Evolutionary conservation across 2,113 vertebrate species (phyloP).

Genomic region (Pseudorhombus dupliciocellatus): DNA sequence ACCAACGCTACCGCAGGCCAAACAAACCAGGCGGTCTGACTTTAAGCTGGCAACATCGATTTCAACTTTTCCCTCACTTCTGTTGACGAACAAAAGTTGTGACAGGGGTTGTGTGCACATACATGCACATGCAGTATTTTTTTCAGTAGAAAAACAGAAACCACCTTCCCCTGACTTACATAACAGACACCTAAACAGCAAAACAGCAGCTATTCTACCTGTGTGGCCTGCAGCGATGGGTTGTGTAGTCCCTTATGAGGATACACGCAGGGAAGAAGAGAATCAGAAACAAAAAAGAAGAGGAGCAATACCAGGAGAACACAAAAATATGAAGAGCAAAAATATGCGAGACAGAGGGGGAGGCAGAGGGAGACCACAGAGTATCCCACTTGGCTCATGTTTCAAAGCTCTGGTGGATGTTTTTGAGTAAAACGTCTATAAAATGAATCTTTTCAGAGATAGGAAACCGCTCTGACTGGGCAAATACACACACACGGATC

Average conservation of each 20-base stretch:
- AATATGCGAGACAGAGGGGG: slow-evolving; percentile 23
- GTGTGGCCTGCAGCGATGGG: slow-evolving; percentile 57
- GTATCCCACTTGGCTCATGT: slow-evolving; percentile 47
- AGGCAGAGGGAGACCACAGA: slow-evolving; percentile 19
- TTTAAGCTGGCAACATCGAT: not conserved
- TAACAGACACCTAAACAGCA: slow-evolving; percentile 54
- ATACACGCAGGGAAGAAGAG: slow-evolving; percentile 28
- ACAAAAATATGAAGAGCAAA: slow-evolving; percentile 28
- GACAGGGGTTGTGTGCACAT: not conserved
- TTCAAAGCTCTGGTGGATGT: slow-evolving; percentile 53
- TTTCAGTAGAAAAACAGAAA: no score
- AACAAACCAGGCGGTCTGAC: no score
- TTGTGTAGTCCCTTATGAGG: slow-evolving; percentile 37
- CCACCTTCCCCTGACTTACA: slow-evolving; percentile 39
- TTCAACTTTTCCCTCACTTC: not conserved
- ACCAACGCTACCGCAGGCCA: no score
- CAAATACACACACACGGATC: slow-evolving; percentile 6
- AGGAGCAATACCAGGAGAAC: slow-evolving; percentile 18
- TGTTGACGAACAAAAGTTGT: not conserved
- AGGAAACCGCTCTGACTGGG: slow-evolving; percentile 20
- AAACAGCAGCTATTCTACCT: slow-evolving; percentile 53
- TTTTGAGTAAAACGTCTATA: slow-evolving; percentile 43
- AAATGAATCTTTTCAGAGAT: slow-evolving; percentile 43
- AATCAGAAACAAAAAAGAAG: slow-evolving; percentile 31
- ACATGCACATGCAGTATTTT: not conserved